phyloP scores from a whole-genome alignment of 2,888 invertebrate species.

The Oegoconia quadripuncta region DNA sequence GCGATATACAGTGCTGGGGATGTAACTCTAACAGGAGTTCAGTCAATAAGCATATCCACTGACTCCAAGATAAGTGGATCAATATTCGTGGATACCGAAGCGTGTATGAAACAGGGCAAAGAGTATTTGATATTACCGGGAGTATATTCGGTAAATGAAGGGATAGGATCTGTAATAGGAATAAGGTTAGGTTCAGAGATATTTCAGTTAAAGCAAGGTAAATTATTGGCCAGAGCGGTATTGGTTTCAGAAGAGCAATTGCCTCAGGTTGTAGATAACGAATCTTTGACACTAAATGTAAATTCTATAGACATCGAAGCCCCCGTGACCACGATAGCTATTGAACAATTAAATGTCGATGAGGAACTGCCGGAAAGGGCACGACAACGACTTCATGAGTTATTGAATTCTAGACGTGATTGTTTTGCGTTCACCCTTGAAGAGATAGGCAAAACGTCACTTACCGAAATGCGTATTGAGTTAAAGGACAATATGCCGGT shows the following conservation, averaged over 20 bases:
- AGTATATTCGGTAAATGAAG: not conserved
- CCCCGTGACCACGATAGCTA: not conserved
- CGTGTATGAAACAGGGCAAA: not conserved
- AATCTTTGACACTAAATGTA: too few relatives aligned
- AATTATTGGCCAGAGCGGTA: not conserved
- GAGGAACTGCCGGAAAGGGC: too few relatives aligned
- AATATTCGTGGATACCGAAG: not conserved
- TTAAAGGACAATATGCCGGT: slow-evolving; percentile 10
- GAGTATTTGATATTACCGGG: slow-evolving; percentile 1
- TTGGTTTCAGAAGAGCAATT: too few relatives aligned
- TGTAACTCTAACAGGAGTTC: not conserved
- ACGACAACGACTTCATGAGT: not conserved
- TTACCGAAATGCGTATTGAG: slow-evolving; percentile 12
- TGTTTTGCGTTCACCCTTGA: slow-evolving; percentile 10
- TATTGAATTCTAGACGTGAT: slow-evolving; percentile 8
- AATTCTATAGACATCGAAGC: too few relatives aligned
- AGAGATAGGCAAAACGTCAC: slow-evolving; percentile 7
- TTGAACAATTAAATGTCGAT: not conserved
- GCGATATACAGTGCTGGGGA: not conserved
- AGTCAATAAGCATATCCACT: not conserved
- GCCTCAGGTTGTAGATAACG: too few relatives aligned
- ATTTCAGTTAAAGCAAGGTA: not conserved
- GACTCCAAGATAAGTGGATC: not conserved
- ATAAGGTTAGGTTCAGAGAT: not conserved
- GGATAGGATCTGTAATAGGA: not conserved